These are phyloP conservation scores for Andrena minutula DNA, from an alignment of 2,888 invertebrate genomes.

Conservation along the genomic window DNA sequence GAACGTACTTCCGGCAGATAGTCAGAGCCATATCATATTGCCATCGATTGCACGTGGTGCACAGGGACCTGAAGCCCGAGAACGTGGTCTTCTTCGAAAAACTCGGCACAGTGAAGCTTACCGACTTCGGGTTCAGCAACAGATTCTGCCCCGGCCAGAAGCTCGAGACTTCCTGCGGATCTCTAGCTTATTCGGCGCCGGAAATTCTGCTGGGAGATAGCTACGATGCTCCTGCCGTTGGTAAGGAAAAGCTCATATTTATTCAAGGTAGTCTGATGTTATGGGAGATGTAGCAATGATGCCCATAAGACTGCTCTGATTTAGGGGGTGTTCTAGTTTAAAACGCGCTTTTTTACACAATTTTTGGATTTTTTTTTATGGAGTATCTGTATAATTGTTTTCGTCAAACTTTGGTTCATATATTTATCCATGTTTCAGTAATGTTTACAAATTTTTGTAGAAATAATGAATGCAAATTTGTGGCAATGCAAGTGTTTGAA, in stretches of 20 bases:
- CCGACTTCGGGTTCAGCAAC: constrained; percentile 99
- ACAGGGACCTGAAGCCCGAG: constrained; percentile 99
- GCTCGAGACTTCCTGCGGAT: constrained; percentile 98
- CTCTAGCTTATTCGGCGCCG: constrained; percentile 99
- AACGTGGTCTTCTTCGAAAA: constrained; percentile 99
- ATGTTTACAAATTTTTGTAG: too few relatives aligned
- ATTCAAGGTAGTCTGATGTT: too few relatives aligned
- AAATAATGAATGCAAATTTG: too few relatives aligned
- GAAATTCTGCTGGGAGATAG: constrained; percentile 99
- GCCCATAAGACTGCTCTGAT: too few relatives aligned
- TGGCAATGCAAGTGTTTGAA: too few relatives aligned
- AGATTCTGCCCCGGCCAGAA: constrained; percentile 98
- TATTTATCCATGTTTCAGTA: too few relatives aligned
- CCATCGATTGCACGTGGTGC: constrained; percentile 95
- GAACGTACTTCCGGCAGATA: constrained; percentile 98
- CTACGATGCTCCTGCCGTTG: constrained; percentile 99
- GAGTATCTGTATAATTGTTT: too few relatives aligned
- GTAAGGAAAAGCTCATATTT: constrained; percentile 85
- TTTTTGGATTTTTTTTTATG: too few relatives aligned
- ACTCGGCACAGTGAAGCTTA: constrained; percentile 97
- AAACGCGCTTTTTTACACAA: too few relatives aligned
- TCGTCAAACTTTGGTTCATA: too few relatives aligned
- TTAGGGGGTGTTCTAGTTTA: too few relatives aligned
- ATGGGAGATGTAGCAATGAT: too few relatives aligned
- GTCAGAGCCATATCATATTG: constrained; percentile 99